Percentiles rank a stretch among this genome's conserved stretches.
These are phyloP conservation scores for Xerus inauris DNA, from an alignment of 2,113 vertebrate species.

Conservation along the genomic window DNA sequence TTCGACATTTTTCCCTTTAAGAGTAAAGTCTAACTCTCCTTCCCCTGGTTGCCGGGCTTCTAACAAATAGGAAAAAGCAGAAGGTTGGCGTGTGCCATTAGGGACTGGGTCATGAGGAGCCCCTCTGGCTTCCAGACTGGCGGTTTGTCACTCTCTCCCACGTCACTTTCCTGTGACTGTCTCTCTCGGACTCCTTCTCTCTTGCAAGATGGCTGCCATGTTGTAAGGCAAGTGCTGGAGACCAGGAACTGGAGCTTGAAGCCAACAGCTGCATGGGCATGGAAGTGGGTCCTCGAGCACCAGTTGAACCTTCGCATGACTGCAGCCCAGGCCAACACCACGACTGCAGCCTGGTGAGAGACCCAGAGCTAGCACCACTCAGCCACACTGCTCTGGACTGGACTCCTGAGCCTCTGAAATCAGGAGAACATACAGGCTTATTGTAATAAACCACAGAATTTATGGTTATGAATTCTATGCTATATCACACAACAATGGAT, in stretches of 20 bases:
- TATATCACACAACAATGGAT: background rate
- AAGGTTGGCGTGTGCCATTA: accelerated
- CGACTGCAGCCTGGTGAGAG: background rate
- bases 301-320: too few relatives aligned
- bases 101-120: background rate
- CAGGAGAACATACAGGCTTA: background rate
- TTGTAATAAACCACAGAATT: background rate
- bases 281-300: background rate
- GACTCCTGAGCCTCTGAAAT: background rate
- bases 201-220: background rate
- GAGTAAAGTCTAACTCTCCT: background rate
- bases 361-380: background rate
- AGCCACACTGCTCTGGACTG: background rate
- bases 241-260: too few relatives aligned
- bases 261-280: background rate
- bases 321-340: too few relatives aligned
- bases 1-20: background rate
- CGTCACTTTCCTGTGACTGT: too few relatives aligned
- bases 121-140: background rate
- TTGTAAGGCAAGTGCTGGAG: background rate
- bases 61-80: background rate
- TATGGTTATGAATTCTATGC: too few relatives aligned
- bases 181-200: background rate
- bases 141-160: background rate
- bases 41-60: background rate